These are phyloP conservation scores for Ectemnius continuus DNA, from an alignment of 2,888 invertebrate genomes.

Conservation along the genomic window DNA sequence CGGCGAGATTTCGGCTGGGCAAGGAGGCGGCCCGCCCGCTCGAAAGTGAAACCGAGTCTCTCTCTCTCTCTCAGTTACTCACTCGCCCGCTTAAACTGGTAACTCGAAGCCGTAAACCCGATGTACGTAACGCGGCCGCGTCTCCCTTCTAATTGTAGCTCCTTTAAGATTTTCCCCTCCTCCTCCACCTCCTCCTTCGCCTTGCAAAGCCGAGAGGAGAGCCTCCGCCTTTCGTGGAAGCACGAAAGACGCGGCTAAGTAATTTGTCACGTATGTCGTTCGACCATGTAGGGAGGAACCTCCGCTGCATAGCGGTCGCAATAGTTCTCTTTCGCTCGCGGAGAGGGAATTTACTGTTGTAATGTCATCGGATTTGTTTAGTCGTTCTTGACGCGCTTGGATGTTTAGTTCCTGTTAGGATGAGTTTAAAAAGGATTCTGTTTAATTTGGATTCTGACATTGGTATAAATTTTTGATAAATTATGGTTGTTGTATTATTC, in stretches of 20 bases:
- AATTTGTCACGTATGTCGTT: conserved; percentile 17
- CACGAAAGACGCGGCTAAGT: background rate
- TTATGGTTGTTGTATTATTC: no score
- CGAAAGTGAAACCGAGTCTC: conserved; percentile 56
- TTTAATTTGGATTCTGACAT: no score
- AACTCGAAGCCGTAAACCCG: conserved; percentile 40
- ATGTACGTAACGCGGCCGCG: conserved; percentile 3
- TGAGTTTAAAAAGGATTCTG: no score
- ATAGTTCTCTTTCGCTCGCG: background rate
- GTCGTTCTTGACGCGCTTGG: no score
- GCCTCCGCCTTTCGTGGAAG: no score
- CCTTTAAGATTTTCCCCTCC: background rate
- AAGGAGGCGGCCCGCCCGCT: background rate
- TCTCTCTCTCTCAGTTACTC: no score
- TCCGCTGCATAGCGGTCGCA: background rate
- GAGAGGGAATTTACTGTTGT: background rate
- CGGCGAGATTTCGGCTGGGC: conserved; percentile 32
- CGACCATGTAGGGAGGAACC: conserved; percentile 11
- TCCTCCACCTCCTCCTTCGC: no score
- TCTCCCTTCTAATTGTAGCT: conserved; percentile 32
- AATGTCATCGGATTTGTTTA: no score
- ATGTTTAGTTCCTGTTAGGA: no score
- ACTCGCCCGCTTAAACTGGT: conserved; percentile 7
- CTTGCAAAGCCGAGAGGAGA: no score
- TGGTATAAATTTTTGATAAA: no score